Base-by-base conservation (phyloP, 2,797 vertebrate species). In the Hippoglossus hippoglossus region DNA sequence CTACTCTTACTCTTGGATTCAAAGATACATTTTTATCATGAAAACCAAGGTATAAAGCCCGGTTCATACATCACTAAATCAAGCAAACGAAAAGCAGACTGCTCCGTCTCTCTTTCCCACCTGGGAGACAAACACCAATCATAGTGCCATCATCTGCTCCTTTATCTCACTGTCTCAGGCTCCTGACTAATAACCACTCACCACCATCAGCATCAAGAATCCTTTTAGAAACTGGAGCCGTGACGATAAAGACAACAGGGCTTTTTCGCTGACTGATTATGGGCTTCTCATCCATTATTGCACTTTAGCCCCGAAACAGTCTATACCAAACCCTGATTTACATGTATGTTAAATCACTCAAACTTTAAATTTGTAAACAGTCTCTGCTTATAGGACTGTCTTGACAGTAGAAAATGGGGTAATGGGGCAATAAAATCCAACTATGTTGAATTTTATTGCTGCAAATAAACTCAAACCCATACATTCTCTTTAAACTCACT, bases 141-240 rank as follows among this genome's bases (percentile, higher is more conserved):
- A 77, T 7, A 66, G 55, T 22, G 46, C 58, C 26, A 75, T 77
- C 57, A 71, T 51, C 24, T 56, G n/a, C 50, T 47, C 46, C 57
- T 46, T 71, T 60, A 75, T 69, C 67, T 47, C 25, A 19, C 28
- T 41, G 47, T 63, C 64, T 53, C 57, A 7, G 25, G 41, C 53
- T 77, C 46, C 59, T 76, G 21, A 75, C 39, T 75, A 70, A 63
- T 61, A 51, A 74, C 47, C 51, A 64, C 39, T 63, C 51, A 63
- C 19, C 26, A 51, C 49, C 28, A 59, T 67, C 57, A 81, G 50
- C 59, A 84, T 82, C 57, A 70, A 62, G 71, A 49, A 51, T 74
- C 46, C 41, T 58, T 80, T 78, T 47, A 70, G 46, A 72, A 60
- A 22, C 28, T n/a, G 44, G 55, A 41, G 31, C 28, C 19, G 15